Base-by-base conservation (phyloP, 2,888 invertebrate species). In the Pharmacophagus antenor region DNA sequence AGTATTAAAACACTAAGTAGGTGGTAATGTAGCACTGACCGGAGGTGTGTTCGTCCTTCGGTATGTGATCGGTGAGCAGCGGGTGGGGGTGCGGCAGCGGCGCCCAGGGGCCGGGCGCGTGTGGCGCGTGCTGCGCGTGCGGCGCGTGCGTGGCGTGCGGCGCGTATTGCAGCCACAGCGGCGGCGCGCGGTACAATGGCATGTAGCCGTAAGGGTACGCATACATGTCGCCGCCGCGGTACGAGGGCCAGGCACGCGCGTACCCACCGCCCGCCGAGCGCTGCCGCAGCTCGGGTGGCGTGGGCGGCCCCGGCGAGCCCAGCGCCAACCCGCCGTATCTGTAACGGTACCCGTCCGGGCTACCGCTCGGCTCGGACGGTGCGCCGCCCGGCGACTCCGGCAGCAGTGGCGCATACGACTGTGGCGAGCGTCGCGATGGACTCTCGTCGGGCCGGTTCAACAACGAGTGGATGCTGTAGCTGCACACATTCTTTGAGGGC, bases 391-490 rank as follows among this genome's bases (percentile, higher is more conserved):
- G 84, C 46, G 88, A 87, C 76, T 88, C 86, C 56, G 85, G 82
- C 76, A 83, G 82, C 55, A 81, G 67, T 48, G 82, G 73, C 56
- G 71, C 69, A 58, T 74, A 68, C 65, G 72, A 68, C 56, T 72
- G 73, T 73, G 85, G 76, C 71, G 81, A 76, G 76, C 83, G 67
- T 77, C 87, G 73, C 76, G 85, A 66, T 68, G 85, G 72, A 65
- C 78, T 75, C 69, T 88, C 91, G 68, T 90, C 91, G 41, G 92
- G 80, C 93, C 94, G 94, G 62, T 95, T 94, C 72, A 96, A 90
- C 78, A 96, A 91, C 65, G 96, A 96, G 76, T 95, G 95, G 81
- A 96, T 96, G 89, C 96, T 96, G 87, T 96, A 96, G 79, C 95
- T 95, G 84, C 95, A 94, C 67, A 93, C 92, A 72, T 92, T 86